phyloP scores from a whole-genome alignment of 2,113 vertebrate species.

The Gnathonemus longibarbis region DNA sequence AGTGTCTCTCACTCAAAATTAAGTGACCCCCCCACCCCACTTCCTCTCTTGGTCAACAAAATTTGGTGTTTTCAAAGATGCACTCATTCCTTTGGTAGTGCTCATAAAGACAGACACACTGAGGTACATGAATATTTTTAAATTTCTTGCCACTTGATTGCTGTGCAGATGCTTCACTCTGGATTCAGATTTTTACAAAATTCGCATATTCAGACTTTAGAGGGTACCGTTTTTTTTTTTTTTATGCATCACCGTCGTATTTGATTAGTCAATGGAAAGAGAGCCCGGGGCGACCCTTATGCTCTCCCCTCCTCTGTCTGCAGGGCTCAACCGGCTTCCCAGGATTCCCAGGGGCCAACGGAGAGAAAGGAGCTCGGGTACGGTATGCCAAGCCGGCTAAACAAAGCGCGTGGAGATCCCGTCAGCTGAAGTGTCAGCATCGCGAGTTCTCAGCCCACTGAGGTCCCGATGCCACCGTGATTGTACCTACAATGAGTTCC shows the following conservation, averaged over 20 bases:
- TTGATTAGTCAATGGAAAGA: not conserved
- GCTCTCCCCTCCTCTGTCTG: constrained; percentile 29
- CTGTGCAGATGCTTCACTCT: not conserved
- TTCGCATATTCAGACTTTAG: not conserved
- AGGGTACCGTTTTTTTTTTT: not conserved
- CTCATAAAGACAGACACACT: not conserved
- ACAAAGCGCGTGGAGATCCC: not conserved
- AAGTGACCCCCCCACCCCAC: not conserved
- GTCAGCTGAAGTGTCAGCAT: not conserved
- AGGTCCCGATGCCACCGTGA: not conserved
- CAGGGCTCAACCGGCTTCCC: constrained; percentile 93
- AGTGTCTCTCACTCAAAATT: not conserved
- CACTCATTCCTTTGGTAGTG: not conserved
- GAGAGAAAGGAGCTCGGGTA: constrained; percentile 96
- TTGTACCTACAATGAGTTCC: not conserved
- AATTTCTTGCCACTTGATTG: not conserved
- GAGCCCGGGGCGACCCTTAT: constrained; percentile 3
- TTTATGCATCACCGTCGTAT: not conserved
- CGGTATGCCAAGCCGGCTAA: constrained; percentile 26
- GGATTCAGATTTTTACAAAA: not conserved
- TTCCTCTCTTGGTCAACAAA: not conserved
- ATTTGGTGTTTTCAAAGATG: not conserved
- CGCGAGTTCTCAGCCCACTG: not conserved
- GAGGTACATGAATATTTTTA: not conserved
- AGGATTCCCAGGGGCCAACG: constrained; percentile 88